Evolutionary conservation across 2,797 vertebrate genomes (phyloP).

Genomic region (Pseudochromis fuscus): DNA sequence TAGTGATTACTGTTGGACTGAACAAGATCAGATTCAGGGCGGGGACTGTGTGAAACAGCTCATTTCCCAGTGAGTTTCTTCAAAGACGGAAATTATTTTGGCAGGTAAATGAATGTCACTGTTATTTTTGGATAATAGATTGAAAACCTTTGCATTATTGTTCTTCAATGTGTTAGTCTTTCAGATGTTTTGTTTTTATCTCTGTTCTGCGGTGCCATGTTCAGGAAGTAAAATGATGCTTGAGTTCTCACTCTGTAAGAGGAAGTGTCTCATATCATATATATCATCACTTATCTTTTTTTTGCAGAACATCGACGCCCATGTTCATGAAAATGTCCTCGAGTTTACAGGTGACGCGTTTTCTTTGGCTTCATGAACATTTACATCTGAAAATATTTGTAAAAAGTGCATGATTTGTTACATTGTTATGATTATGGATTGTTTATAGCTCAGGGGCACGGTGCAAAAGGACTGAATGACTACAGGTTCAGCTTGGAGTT

Average conservation of each 20-base stretch:
- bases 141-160: no score
- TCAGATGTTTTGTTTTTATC: not conserved
- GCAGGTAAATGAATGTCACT: not conserved
- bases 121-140: not conserved
- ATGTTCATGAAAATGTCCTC: slow-evolving; percentile 88
- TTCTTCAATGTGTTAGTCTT: not conserved
- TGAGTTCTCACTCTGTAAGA: not conserved
- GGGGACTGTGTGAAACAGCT: not conserved
- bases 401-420: not conserved
- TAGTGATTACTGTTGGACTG: not conserved
- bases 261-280: slow-evolving; percentile 23
- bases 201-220: not conserved
- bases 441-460: slow-evolving; percentile 90
- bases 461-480: slow-evolving; percentile 95
- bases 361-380: slow-evolving; percentile 3
- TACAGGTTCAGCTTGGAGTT: slow-evolving; percentile 95
- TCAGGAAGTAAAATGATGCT: not conserved
- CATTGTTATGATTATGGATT: slow-evolving; percentile 30
- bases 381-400: not conserved
- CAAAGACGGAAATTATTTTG: not conserved
- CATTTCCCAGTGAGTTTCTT: not conserved
- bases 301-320: slow-evolving; percentile 89
- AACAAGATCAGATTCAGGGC: not conserved
- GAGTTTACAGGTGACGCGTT: slow-evolving; percentile 88
- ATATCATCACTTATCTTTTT: slow-evolving; percentile 4